Conservation (phyloP, 2,888 invertebrate species). For the Microdon myrmicae region DNA sequence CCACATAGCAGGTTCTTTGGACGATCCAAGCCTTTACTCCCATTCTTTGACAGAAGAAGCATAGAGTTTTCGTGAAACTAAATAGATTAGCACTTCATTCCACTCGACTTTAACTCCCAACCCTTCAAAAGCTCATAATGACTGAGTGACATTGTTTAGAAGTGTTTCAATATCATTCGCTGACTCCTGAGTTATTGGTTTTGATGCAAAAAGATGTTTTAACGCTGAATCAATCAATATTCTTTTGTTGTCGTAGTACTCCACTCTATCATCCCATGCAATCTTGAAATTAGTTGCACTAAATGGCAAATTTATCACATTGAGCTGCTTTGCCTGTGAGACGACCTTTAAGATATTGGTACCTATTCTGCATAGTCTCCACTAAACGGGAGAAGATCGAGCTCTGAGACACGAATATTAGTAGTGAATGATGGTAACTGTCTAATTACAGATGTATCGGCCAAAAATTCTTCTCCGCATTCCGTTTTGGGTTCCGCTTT, state of each 20-base stretch:
- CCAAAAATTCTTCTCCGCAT: conserved; percentile 3
- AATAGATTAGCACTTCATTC: conserved; percentile 11
- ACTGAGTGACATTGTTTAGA: conserved; percentile 10
- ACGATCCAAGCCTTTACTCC: conserved; percentile 13
- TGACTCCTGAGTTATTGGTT: conserved; percentile 9
- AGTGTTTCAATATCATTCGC: conserved; percentile 13
- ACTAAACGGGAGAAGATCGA: conserved; percentile 3
- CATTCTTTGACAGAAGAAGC: conserved; percentile 21
- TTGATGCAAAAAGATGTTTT: conserved; percentile 8
- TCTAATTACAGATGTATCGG: neutral
- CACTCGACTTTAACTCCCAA: conserved; percentile 14
- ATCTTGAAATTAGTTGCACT: conserved; percentile 21
- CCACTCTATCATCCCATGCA: conserved; percentile 15
- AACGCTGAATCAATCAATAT: conserved; percentile 14
- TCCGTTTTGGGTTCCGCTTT: conserved; percentile 1
- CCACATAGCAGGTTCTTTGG: too few relatives aligned
- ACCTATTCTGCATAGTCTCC: conserved; percentile 14
- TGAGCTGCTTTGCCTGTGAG: conserved; percentile 13
- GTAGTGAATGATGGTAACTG: neutral
- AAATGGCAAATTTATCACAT: conserved; percentile 11
- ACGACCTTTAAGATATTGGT: conserved; percentile 12
- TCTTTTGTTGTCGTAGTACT: conserved; percentile 19
- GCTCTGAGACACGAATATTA: conserved; percentile 1
- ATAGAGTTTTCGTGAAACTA: conserved; percentile 20
- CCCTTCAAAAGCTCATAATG: conserved; percentile 11